Base-by-base conservation (phyloP, 1,140 invertebrate genomes). In the Nebria ingens region DNA sequence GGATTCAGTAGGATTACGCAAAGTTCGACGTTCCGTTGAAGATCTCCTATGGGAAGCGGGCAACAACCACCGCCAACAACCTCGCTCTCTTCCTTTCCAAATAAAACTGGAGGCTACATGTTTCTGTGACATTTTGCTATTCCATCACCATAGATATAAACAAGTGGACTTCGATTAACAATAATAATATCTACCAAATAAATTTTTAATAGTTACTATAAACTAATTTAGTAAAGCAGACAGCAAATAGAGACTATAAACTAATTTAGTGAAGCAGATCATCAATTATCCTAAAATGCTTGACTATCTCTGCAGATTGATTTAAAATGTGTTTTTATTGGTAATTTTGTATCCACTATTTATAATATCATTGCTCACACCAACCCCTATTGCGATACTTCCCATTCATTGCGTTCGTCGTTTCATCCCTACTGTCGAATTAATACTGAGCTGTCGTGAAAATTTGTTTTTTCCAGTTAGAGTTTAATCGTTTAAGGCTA, bases 21-120 rank as follows among this genome's bases (percentile, higher is more conserved):
- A 45, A 45, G 40, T 45, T 45, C 40, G 40, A 45, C 40, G 40
- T 45, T 45, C 40, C 40, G 40, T 17, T 45, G 40, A 45, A 45
- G 40, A 45, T 45, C 40, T 45, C 40, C 40, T 45, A 45, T 45
- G 40, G 40, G 40, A 45, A 45, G n/a, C 25, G 25, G 25, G n/a
- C 25, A 34, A n/a, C 25, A 34, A 34, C 25, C n/a, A 34, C 25
- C 25, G 25, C n/a, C n/a, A n/a, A 45, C 40, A 45, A 17, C 15
- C 9, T 4, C 40, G 40, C 17, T 45, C 3, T 3, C 3, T 17
- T 4, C 40, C 40, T 12, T 45, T 17, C 9, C 6, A 4, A 11
- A 34, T 45, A 11, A 17, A 17, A 12, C 3, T 9, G 40, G 3
- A 17, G 9, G 40, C 6, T 12, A 17, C 6, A 45, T 34, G 13